phyloP scores from a whole-genome alignment of 30 jellyfish, hydroid and myxozoan genomes.

The Nemopilema nomurai region DNA sequence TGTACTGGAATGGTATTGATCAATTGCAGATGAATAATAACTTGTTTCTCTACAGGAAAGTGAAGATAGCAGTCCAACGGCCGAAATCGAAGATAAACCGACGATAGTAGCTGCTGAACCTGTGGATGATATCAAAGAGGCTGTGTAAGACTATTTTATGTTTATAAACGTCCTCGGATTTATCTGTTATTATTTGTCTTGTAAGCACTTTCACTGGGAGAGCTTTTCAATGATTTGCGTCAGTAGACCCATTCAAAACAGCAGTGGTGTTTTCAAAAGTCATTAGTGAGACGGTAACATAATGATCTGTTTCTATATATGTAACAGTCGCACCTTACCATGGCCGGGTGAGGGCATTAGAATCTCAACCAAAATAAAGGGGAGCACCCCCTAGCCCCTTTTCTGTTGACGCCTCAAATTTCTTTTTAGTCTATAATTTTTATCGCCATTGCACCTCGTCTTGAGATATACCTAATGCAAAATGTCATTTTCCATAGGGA shows the following conservation, averaged over 20 bases:
- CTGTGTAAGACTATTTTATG: constrained; percentile 43
- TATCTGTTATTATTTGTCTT: neutral
- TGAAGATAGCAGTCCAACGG: neutral
- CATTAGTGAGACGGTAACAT: too few relatives aligned
- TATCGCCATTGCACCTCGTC: neutral
- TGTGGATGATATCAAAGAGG: constrained; percentile 59
- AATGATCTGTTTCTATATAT: too few relatives aligned
- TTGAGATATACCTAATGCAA: neutral
- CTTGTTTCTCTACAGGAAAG: constrained; percentile 35
- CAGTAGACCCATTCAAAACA: too few relatives aligned
- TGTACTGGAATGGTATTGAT: neutral
- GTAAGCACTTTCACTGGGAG: too few relatives aligned
- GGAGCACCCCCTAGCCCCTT: neutral
- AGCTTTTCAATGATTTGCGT: too few relatives aligned
- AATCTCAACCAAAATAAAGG: too few relatives aligned
- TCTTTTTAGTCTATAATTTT: neutral
- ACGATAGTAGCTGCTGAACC: neutral
- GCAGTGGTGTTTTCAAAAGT: too few relatives aligned
- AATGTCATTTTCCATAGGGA: constrained; percentile 39
- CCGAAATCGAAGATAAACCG: constrained; percentile 9
- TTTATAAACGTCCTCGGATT: neutral
- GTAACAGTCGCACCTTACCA: too few relatives aligned
- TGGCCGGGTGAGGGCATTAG: too few relatives aligned
- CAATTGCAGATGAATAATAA: too few relatives aligned
- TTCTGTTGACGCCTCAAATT: neutral